phyloP scores from a whole-genome alignment of 2,797 vertebrate genomes.

The Sebastes elongatus region DNA sequence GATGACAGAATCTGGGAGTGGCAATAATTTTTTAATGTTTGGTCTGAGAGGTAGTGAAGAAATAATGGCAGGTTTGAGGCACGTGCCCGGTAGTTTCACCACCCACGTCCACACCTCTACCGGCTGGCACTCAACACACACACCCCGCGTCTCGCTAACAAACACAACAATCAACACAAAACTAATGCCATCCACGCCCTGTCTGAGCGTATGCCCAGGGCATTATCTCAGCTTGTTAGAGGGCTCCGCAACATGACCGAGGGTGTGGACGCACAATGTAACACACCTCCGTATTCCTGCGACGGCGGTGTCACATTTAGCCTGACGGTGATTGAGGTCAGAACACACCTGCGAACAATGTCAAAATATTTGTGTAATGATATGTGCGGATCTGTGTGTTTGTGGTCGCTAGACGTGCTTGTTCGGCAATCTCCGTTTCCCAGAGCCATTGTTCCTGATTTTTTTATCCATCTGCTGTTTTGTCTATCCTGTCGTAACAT shows the following conservation, averaged over 20 bases:
- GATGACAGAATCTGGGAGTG: not conserved
- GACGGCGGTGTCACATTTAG: not conserved
- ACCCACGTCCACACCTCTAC: conserved; percentile 24
- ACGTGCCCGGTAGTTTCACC: conserved; percentile 16
- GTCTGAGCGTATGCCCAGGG: conserved; percentile 47
- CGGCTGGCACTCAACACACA: conserved; percentile 34
- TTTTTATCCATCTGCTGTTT: conserved; percentile 24
- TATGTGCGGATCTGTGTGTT: not conserved
- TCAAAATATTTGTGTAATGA: conserved; percentile 3
- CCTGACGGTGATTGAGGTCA: not conserved
- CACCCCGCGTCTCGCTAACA: conserved; percentile 33
- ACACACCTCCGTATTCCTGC: conserved; percentile 15
- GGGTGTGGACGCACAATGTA: conserved; percentile 27
- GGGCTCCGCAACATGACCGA: conserved; percentile 1
- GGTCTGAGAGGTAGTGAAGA: not conserved
- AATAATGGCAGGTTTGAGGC: conserved; percentile 31
- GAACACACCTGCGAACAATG: conserved; percentile 1
- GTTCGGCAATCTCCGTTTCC: not conserved
- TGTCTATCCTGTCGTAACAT: conserved; percentile 29
- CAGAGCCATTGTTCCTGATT: conserved; percentile 16
- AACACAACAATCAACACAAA: conserved; percentile 41
- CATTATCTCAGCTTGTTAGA: conserved; percentile 57
- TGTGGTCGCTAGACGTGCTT: not conserved
- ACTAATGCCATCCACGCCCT: conserved; percentile 56
- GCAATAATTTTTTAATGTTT: conserved; percentile 7